Evolutionary conservation across 2,888 invertebrate species (phyloP), one percentile per base, ranked within the genome.

Genomic region (Drosophila maculinotata): DNA sequence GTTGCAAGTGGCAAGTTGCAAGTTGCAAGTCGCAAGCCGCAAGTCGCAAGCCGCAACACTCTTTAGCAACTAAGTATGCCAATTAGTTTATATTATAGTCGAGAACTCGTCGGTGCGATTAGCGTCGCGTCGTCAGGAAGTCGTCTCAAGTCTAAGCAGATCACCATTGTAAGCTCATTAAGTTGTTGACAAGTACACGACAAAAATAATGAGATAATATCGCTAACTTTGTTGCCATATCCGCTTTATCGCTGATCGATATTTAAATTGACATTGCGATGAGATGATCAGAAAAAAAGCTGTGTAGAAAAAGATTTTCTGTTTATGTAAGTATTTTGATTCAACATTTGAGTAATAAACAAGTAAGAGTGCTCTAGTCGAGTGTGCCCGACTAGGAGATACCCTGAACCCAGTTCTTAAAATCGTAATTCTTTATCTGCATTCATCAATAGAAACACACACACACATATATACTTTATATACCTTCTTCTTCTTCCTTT

Each of bases 51-150:
- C n/a, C n/a, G n/a, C n/a, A n/a, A n/a, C n/a, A n/a, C n/a, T n/a
- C n/a, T n/a, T n/a, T n/a, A 35, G 36, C 20, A 10, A 69, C 57
- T 82, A 84, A 84, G 82, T 70, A 85, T 65, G 67, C 74, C 83
- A 73, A 82, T 83, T 80, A 82, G 85, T 78, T 78, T 65, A 76
- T 76, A 82, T 85, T 82, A 82, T 63, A 67, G 64, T 44, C 15
- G 20, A 28, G 26, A 39, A 31, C 57, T 56, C 41, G 63, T 66
- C 60, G 31, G 0, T 1, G 17, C 59, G 76, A 64, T 82, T 67
- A 76, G 12, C 44, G 63, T 79, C 68, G 72, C 77, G 77, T 12
- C 44, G 63, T 79, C 68, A 75, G 80, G 77, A 79, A 79, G 76
- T 72, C 45, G 56, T 5, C 45, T 30, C 47, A 44, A 53, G 26